Evolutionary conservation across 2,888 invertebrate genomes (phyloP).

Genomic region (Eristalis tenax): DNA sequence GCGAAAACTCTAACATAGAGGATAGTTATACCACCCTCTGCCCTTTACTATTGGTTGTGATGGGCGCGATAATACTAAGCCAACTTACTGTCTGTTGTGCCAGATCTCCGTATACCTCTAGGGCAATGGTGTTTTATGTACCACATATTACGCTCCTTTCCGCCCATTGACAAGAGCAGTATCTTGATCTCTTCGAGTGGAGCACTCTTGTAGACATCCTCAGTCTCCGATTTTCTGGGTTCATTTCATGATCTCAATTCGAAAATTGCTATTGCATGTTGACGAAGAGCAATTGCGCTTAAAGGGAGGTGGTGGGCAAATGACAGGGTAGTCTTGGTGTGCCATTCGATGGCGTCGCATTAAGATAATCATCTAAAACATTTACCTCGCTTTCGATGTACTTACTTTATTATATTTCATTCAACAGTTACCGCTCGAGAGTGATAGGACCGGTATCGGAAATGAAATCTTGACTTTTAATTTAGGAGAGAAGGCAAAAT

Average conservation of each 20-base stretch:
- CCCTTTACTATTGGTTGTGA: conserved; percentile 41
- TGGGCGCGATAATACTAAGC: conserved; percentile 48
- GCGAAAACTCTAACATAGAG: conserved; percentile 20
- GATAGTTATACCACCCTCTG: conserved; percentile 32
- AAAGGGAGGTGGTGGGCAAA: conserved; percentile 25
- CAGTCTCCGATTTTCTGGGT: not conserved
- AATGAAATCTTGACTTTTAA: conserved; percentile 53
- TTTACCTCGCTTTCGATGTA: conserved; percentile 12
- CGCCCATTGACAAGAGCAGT: conserved; percentile 57
- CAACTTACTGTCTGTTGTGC: conserved; percentile 45
- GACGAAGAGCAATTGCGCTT: conserved; percentile 29
- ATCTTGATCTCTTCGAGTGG: conserved; percentile 39
- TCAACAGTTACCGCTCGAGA: not conserved
- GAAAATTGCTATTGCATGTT: conserved; percentile 52
- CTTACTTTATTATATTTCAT: conserved; percentile 4
- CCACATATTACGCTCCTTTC: conserved; percentile 50
- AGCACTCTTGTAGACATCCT: not conserved
- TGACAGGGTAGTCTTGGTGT: conserved; percentile 1
- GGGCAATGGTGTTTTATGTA: conserved; percentile 64
- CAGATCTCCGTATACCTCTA: conserved; percentile 65
- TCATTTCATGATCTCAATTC: conserved; percentile 56
- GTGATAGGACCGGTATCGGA: conserved; percentile 41
- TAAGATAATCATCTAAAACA: conserved; percentile 45
- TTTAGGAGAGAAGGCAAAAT: conserved; percentile 18
- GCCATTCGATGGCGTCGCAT: conserved; percentile 51